Base-by-base conservation (phyloP, 2,113 vertebrate genomes). In the Oxyura jamaicensis region DNA sequence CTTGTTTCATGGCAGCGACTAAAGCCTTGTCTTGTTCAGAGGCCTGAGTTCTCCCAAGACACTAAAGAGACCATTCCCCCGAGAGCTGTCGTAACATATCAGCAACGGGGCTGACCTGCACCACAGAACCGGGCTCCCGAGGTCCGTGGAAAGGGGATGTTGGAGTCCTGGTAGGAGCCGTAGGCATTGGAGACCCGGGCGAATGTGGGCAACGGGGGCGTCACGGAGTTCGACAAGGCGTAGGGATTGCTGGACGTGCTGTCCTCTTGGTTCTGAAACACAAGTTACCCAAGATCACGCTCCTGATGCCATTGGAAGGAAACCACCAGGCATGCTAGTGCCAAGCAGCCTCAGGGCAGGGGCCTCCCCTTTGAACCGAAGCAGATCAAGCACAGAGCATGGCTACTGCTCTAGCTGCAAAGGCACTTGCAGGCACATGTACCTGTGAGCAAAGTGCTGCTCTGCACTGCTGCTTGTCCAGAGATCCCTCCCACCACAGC, bases 41-140 rank as follows among this genome's bases (percentile, higher is more conserved):
- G 25, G 26, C 25, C 46, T 22, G 31, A 85, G 4, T 2, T 46
- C 11, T 60, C 44, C 80, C 77, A 22, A 35, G 41, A 31, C 11
- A 44, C 11, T 4, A 36, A 31, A 69, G 56, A 52, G 42, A 29
- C 48, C 6, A 2, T 55, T 93, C 41, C 71, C 44, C 0, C 0
- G 68, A 58, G 8, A 46, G 39, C 46, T 76, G 29, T 23, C 33
- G 13, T 29, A 67, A 75, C 1, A 0, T 8, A 89, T 53, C 42
- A 93, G 77, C 2, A 16, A 72, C 21, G 4, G 72, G 44, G 92
- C 97, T 96, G 66, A 99, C 99, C 98, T 97, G 99, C 99, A 86
- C 99, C 99, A 88, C 99, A 99, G 97, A 99, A 99, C 78, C 99
- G 98, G 72, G 99, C 99, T n/a, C 99, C 99, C 1, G 99, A 99